Evolutionary conservation across 2,888 invertebrate genomes (phyloP).

Genomic region (Sphaeridia pumilis): DNA sequence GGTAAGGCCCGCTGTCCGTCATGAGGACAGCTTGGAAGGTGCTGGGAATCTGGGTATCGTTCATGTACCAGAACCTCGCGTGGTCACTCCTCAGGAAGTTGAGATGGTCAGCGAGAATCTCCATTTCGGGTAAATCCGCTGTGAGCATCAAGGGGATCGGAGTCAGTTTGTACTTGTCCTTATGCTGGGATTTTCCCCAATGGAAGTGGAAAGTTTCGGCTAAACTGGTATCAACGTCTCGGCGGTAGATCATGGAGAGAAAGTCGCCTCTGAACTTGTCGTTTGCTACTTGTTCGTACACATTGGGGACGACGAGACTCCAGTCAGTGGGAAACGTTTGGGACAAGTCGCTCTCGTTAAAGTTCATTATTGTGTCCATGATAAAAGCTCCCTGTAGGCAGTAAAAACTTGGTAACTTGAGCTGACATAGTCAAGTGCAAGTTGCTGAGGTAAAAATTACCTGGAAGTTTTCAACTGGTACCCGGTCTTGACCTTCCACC

Average conservation of each 20-base stretch:
- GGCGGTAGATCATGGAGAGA: conserved; percentile 38
- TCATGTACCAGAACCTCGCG: conserved; percentile 39
- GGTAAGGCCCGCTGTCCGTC: conserved; percentile 39
- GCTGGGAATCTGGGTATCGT: conserved; percentile 35
- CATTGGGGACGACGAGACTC: conserved; percentile 32
- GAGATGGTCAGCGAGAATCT: conserved; percentile 36
- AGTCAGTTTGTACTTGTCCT: conserved; percentile 33
- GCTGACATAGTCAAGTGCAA: conserved; percentile 8
- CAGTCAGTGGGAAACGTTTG: conserved; percentile 38
- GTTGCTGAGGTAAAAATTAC: conserved; percentile 10
- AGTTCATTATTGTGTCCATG: conserved; percentile 39
- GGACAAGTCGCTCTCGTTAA: conserved; percentile 37
- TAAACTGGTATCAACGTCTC: conserved; percentile 36
- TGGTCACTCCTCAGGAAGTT: conserved; percentile 40
- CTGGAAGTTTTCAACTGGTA: conserved; percentile 28
- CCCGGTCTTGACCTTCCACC: conserved; percentile 22
- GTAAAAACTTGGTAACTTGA: too few species aligned
- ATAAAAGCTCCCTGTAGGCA: conserved; percentile 38
- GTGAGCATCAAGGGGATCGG: conserved; percentile 36
- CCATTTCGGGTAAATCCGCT: conserved; percentile 35
- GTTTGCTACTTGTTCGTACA: conserved; percentile 29
- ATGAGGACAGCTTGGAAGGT: conserved; percentile 38
- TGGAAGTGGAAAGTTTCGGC: conserved; percentile 36
- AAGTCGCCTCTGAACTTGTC: conserved; percentile 38
- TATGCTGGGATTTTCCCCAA: conserved; percentile 28